A percentile compares a stretch with the other conserved stretches of the same genome.
These are phyloP conservation scores for Drosophila emarginata DNA, from an alignment of 2,888 invertebrate species.

Conservation along the genomic window DNA sequence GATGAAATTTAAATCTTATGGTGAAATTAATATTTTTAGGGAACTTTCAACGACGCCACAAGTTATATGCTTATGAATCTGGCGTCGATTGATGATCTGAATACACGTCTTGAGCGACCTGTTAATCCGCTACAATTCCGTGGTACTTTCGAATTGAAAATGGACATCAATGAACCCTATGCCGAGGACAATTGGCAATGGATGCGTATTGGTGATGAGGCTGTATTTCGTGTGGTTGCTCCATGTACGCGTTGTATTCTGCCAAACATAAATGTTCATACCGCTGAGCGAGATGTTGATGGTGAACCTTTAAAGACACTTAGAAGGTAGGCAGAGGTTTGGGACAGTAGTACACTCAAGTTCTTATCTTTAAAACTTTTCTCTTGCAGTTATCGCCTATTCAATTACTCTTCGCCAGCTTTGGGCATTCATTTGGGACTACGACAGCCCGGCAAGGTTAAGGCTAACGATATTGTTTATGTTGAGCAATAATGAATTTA, in stretches of 20 bases:
- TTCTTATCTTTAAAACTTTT: background rate
- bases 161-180: conserved; percentile 85
- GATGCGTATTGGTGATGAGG: conserved; percentile 84
- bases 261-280: conserved; percentile 87
- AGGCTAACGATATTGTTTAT: conserved; percentile 83
- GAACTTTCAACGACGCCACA: conserved; percentile 87
- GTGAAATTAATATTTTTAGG: conserved; percentile 73
- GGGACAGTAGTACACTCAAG: background rate
- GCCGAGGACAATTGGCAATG: conserved; percentile 89
- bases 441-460: conserved; percentile 81
- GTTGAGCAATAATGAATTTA: conserved; percentile 77
- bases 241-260: conserved; percentile 86
- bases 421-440: conserved; percentile 84
- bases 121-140: conserved; percentile 86
- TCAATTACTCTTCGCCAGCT: conserved; percentile 80
- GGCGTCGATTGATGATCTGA: conserved; percentile 87
- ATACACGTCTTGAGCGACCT: conserved; percentile 83
- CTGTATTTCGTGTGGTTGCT: conserved; percentile 67
- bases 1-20: too few species aligned
- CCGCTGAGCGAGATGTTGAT: conserved; percentile 85
- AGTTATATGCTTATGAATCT: conserved; percentile 87
- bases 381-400: conserved; percentile 67
- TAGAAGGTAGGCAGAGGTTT: conserved; percentile 83
- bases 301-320: conserved; percentile 87
- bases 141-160: conserved; percentile 87